Percentiles rank a stretch among this genome's conserved stretches.
phyloP scores from a whole-genome alignment of 92 coral and sea anemone genomes.

The Heteractis magnifica region DNA sequence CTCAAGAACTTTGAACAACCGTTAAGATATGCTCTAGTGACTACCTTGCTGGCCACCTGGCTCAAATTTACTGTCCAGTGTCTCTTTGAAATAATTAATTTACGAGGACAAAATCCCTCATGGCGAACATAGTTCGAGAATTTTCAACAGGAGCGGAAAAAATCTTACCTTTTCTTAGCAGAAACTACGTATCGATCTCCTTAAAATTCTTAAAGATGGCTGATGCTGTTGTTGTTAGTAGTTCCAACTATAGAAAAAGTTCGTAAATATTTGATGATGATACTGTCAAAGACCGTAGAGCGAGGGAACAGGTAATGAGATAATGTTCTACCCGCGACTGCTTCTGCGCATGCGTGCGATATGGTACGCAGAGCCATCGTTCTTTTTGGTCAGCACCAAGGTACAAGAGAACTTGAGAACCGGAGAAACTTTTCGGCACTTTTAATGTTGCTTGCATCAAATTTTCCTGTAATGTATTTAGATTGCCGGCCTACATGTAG shows the following conservation, averaged over 20 bases:
- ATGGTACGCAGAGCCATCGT: constrained; percentile 1
- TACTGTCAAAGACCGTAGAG: constrained; percentile 26
- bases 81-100: neutral
- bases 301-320: constrained; percentile 25
- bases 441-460: too few species aligned
- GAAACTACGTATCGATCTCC: neutral
- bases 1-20: neutral
- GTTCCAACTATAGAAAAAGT: neutral
- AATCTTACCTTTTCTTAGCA: constrained; percentile 5
- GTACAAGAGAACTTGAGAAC: neutral
- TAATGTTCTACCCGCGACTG: constrained; percentile 30
- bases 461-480: too few species aligned
- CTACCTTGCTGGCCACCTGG: constrained; percentile 23
- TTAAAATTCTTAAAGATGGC: constrained; percentile 5
- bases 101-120: neutral
- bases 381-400: neutral
- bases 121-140: neutral
- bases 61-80: neutral
- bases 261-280: constrained; percentile 30
- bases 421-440: neutral
- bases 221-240: constrained; percentile 13
- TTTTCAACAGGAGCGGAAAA: neutral
- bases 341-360: constrained; percentile 23
- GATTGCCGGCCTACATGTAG: too few species aligned
- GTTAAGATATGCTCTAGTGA: constrained; percentile 32